Evolutionary conservation across 2,888 invertebrate species (phyloP).

Genomic region (Hemicrepidius hirtus): DNA sequence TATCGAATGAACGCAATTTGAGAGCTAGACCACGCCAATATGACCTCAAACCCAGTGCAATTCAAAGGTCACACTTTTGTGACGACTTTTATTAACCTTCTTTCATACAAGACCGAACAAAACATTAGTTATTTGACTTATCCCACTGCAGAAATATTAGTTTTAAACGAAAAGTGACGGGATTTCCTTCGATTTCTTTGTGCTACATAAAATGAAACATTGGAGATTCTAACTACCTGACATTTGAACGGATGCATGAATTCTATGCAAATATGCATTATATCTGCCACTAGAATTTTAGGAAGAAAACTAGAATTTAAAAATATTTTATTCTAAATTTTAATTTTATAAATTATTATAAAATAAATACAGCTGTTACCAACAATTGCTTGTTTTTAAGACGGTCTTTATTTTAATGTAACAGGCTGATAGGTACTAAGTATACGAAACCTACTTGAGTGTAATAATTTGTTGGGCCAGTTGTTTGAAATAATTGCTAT

Average conservation of each 20-base stretch:
- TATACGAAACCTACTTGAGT: not conserved
- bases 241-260: too few relatives aligned
- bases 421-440: not conserved
- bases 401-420: not conserved
- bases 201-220: too few relatives aligned
- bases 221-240: too few relatives aligned
- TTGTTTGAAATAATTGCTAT: slow-evolving; percentile 3
- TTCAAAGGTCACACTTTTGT: slow-evolving; percentile 25
- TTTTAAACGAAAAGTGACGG: slow-evolving; percentile 13
- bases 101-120: slow-evolving; percentile 24
- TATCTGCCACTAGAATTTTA: too few relatives aligned
- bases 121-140: slow-evolving; percentile 31
- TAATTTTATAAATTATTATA: too few relatives aligned
- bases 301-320: too few relatives aligned
- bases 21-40: slow-evolving; percentile 29
- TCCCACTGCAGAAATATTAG: slow-evolving; percentile 24
- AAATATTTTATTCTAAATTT: too few relatives aligned
- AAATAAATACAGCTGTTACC: too few relatives aligned
- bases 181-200: not conserved
- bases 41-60: slow-evolving; percentile 23
- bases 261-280: too few relatives aligned
- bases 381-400: too few relatives aligned
- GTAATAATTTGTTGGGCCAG: slow-evolving; percentile 9
- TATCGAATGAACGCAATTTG: slow-evolving; percentile 41
- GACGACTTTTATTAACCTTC: slow-evolving; percentile 31